A percentile compares a stretch with the other conserved stretches of the same genome.
phyloP scores from a whole-genome alignment of 1,140 invertebrate genomes.

The Drosophila ananassae region DNA sequence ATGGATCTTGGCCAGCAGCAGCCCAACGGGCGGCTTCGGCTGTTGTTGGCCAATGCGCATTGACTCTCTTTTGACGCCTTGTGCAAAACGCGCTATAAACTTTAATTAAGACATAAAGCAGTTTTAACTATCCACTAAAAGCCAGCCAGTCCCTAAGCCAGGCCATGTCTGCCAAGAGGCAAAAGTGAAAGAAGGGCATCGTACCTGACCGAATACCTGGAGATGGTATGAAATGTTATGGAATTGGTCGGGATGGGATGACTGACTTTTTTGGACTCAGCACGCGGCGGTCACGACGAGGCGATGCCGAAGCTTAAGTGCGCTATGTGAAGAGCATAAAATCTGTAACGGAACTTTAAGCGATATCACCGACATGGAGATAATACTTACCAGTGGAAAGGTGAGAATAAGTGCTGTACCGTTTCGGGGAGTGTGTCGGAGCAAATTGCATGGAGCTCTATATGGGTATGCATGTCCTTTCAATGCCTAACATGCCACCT shows the following conservation, averaged over 20 bases:
- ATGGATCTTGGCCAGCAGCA: conserved; percentile 50
- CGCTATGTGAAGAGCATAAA: conserved; percentile 58
- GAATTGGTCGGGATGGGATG: background rate
- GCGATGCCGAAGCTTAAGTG: conserved; percentile 31
- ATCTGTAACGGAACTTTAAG: conserved; percentile 43
- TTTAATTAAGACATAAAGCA: conserved; percentile 81
- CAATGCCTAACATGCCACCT: background rate
- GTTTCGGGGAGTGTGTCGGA: conserved; percentile 14
- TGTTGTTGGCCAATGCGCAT: conserved; percentile 49
- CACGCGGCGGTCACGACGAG: conserved; percentile 31
- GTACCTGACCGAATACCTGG: conserved; percentile 33
- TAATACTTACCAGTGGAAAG: conserved; percentile 2
- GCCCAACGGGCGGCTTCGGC: conserved; percentile 31
- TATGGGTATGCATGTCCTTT: background rate
- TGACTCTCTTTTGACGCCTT: conserved; percentile 78
- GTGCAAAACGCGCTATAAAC: conserved; percentile 70
- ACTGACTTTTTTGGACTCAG: conserved; percentile 7
- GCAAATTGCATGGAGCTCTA: conserved; percentile 18
- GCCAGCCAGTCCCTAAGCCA: conserved; percentile 19
- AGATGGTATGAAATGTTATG: conserved; percentile 22
- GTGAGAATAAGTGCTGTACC: background rate
- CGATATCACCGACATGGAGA: conserved; percentile 22
- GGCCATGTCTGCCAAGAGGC: conserved; percentile 6
- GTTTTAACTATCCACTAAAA: conserved; percentile 76
- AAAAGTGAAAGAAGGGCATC: conserved; percentile 70